phyloP scores from a whole-genome alignment of 2,888 invertebrate genomes.

The Cyclophora punctaria region DNA sequence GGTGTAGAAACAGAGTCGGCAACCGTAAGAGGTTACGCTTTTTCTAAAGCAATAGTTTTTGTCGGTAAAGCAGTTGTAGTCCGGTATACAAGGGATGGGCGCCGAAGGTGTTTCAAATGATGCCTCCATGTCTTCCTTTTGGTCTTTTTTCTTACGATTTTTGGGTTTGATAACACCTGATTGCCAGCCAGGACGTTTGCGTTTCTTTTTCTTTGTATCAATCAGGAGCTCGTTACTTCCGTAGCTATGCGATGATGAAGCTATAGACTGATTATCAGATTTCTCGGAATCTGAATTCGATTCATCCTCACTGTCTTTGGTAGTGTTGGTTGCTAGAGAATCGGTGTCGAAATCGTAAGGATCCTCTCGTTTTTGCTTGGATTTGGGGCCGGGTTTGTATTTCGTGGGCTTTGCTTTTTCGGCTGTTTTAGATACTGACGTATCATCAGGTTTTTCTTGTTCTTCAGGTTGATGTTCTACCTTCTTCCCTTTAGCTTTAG shows the following conservation, averaged over 20 bases:
- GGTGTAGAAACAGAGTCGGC: slow-evolving; percentile 76
- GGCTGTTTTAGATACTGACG: slow-evolving; percentile 9
- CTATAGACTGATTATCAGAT: slow-evolving; percentile 46
- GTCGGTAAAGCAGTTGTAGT: slow-evolving; percentile 52
- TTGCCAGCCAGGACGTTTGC: slow-evolving; percentile 49
- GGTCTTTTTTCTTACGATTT: slow-evolving; percentile 46
- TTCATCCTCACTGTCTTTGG: slow-evolving; percentile 30
- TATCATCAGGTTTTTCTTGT: slow-evolving; percentile 1
- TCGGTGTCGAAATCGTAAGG: slow-evolving; percentile 57
- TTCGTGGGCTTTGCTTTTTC: slow-evolving; percentile 12
- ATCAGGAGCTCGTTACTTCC: slow-evolving; percentile 41
- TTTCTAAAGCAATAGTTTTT: slow-evolving; percentile 58
- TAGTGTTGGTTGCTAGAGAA: slow-evolving; percentile 32
- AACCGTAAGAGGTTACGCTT: slow-evolving; percentile 56
- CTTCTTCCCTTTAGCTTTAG: slow-evolving; percentile 34
- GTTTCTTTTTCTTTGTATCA: slow-evolving; percentile 50
- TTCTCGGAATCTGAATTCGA: slow-evolving; percentile 29
- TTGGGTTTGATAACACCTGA: slow-evolving; percentile 56
- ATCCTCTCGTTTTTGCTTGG: slow-evolving; percentile 40
- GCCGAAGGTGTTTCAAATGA: slow-evolving; percentile 10
- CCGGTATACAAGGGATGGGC: slow-evolving; percentile 25
- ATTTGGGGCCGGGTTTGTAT: slow-evolving; percentile 48
- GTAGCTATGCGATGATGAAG: slow-evolving; percentile 51
- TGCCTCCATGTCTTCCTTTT: slow-evolving; percentile 16
- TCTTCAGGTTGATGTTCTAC: too few species aligned